Evolutionary conservation across 2,797 vertebrate genomes (phyloP), one percentile per base, ranked within the genome.

Genomic region (Cynopterus sphinx): DNA sequence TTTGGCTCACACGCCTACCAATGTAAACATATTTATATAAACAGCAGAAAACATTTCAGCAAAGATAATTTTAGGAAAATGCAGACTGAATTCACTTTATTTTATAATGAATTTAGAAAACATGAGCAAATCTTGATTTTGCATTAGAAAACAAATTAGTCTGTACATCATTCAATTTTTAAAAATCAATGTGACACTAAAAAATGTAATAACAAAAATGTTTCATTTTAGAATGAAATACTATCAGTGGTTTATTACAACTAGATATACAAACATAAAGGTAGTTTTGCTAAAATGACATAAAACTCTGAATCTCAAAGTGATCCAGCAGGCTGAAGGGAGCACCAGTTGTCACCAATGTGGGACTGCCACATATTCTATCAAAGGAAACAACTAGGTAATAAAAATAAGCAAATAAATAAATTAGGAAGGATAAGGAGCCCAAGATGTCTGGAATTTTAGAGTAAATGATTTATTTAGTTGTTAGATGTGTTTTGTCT

Each of bases 41-140:
- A 84, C 33, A 91, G 68, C 7, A 3, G 10, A 96, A 89, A 88
- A 96, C 92, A 97, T 92, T 92, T 87, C 63, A 98, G 89, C 95
- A 96, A 97, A 98, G 82, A 96, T 96, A 55, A 97, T 98, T 98
- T 97, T 98, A 97, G 96, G 97, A 90, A 98, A 98, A 96, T 87
- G 95, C 33, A 98, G 96, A 96, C 26, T 95, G 92, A 98, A 95
- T 95, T 93, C 97, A 91, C 84, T 98, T 98, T 98, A 98, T 98
- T 98, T 98, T 93, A 97, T 90, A 97, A 97, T 97, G 95, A 98
- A 98, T 97, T 98, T 98, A 98, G 97, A 98, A 98, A 98, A 95
- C 96, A 96, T 78, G 92, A 98, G 87, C 74, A 96, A 97, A 98
- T 98, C 98, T 85, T 98, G 96, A 98, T 98, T 98, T 92, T 97